Evolutionary conservation across 2,797 vertebrate species (phyloP).

Genomic region (Thaleichthys pacificus): DNA sequence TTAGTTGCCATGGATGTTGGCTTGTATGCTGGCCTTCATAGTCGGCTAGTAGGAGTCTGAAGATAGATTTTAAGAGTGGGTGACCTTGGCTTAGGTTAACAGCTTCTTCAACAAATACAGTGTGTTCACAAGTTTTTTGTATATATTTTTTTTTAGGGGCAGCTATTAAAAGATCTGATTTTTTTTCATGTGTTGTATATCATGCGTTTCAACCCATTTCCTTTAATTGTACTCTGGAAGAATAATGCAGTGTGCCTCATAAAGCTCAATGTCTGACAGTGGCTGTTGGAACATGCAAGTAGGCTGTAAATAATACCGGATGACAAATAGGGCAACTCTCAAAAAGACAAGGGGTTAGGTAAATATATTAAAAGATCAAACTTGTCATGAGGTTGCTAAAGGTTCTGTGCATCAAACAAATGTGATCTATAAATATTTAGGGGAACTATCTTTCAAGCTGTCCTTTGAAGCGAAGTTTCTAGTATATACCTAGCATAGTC

Average conservation of each 20-base stretch:
- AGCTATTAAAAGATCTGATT: constrained; percentile 15
- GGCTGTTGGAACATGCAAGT: constrained; percentile 26
- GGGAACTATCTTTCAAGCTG: too few species aligned
- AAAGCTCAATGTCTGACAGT: constrained; percentile 36
- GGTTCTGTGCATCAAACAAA: too few species aligned
- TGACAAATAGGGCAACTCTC: constrained; percentile 22
- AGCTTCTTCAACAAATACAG: neutral
- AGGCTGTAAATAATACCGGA: constrained; percentile 39
- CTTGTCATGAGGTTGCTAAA: too few species aligned
- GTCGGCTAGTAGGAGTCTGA: neutral
- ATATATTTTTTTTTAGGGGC: neutral
- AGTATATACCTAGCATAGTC: too few species aligned
- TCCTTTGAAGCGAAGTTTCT: too few species aligned
- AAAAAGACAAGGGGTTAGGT: constrained; percentile 9
- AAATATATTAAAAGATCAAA: constrained; percentile 10
- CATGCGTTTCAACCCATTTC: constrained; percentile 46
- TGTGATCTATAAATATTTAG: too few species aligned
- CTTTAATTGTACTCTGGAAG: constrained; percentile 28
- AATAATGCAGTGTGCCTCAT: constrained; percentile 5
- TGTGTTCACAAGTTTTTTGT: too few species aligned
- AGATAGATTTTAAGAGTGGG: neutral
- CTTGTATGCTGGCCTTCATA: neutral
- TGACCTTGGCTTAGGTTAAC: constrained; percentile 2
- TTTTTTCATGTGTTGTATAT: constrained; percentile 35
- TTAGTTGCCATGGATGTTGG: neutral